Percentiles rank a stretch among this genome's conserved stretches.
Evolutionary conservation across 2,797 vertebrate species (phyloP).

Genomic region (Agapornis canus): DNA sequence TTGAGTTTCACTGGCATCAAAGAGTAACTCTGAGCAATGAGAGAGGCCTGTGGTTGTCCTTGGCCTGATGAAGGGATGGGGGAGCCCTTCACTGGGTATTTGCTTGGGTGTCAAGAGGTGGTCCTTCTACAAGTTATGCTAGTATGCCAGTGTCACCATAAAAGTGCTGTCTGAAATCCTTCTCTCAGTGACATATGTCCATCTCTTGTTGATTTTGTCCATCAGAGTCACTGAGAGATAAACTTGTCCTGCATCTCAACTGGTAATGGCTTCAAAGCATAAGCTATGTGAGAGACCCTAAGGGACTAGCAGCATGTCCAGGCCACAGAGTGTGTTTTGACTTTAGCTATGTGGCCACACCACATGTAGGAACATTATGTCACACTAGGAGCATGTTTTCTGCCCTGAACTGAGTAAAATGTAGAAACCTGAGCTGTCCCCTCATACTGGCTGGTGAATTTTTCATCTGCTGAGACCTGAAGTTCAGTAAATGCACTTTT

Average conservation of each 20-base stretch:
- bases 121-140: neutral
- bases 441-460: neutral
- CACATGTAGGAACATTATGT: rapidly evolving
- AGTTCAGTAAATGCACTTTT: neutral
- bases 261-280: neutral
- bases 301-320: neutral
- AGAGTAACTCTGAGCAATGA: neutral
- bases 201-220: neutral
- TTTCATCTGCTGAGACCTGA: neutral
- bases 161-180: neutral
- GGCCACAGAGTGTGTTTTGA: neutral
- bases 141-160: neutral
- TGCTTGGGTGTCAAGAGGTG: neutral
- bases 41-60: neutral
- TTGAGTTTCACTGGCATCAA: neutral
- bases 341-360: neutral
- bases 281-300: neutral
- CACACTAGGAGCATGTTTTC: neutral
- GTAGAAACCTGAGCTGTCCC: neutral
- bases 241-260: neutral
- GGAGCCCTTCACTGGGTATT: neutral
- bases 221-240: neutral
- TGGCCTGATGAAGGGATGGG: neutral
- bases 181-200: neutral
- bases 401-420: neutral